A percentile compares a stretch with the other conserved stretches of the same genome.
phyloP scores from a whole-genome alignment of 92 coral and sea anemone species.

The Siderastrea siderea region DNA sequence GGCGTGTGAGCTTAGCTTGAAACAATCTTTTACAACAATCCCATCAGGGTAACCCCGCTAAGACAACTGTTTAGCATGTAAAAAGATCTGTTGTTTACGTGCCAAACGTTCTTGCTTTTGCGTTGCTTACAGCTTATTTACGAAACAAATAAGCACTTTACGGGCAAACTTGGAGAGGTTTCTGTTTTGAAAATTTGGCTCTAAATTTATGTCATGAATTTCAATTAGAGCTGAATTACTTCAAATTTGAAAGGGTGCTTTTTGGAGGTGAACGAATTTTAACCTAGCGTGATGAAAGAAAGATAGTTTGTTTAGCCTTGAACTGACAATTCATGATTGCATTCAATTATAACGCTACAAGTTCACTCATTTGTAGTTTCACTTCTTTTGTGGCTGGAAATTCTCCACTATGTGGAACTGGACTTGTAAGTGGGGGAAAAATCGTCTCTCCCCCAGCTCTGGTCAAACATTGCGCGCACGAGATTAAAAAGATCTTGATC shows the following conservation, averaged over 20 bases:
- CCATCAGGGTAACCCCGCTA: background rate
- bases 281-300: constrained; percentile 23
- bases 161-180: background rate
- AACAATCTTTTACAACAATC: background rate
- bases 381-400: background rate
- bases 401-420: background rate
- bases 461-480: constrained; percentile 17
- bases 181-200: background rate
- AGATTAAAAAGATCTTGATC: constrained; percentile 1
- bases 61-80: background rate
- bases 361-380: background rate
- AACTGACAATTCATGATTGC: constrained; percentile 2
- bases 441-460: background rate
- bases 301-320: background rate
- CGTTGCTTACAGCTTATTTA: background rate
- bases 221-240: background rate
- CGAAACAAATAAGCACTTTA: background rate
- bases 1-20: background rate
- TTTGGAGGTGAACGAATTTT: constrained; percentile 1
- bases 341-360: constrained; percentile 3
- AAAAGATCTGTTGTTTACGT: background rate
- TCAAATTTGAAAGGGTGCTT: background rate
- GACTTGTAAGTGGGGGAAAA: background rate
- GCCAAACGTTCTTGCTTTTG: background rate
- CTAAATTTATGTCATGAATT: background rate